phyloP scores from a whole-genome alignment of 2,113 vertebrate genomes.

The Salminus brasiliensis region DNA sequence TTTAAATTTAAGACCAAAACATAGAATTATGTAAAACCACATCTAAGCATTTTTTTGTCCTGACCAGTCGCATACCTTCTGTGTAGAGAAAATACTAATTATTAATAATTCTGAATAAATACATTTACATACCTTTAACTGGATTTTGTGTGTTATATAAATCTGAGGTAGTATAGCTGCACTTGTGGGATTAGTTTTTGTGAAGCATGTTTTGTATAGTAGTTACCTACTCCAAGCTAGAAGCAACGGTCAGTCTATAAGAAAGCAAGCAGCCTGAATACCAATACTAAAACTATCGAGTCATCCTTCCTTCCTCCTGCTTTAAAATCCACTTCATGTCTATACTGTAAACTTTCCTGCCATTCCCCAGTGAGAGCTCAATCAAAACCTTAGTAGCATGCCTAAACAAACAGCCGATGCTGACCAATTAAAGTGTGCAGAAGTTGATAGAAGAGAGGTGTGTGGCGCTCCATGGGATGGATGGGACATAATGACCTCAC shows the following conservation, averaged over 20 bases:
- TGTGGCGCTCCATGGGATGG: conserved; percentile 66
- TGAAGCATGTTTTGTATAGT: no score
- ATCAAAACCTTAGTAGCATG: conserved; percentile 63
- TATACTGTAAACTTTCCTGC: conserved; percentile 54
- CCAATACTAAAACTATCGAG: background rate
- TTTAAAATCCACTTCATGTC: conserved; percentile 62
- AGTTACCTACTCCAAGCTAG: background rate
- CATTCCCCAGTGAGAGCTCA: conserved; percentile 68
- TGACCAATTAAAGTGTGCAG: conserved; percentile 73
- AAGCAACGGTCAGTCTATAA: background rate
- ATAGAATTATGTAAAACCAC: no score
- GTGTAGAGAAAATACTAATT: no score
- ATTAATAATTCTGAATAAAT: no score
- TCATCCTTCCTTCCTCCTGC: conserved; percentile 46
- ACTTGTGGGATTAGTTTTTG: no score
- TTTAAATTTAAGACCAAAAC: no score
- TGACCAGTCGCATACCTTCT: no score
- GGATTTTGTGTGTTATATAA: no score
- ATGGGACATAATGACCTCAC: conserved; percentile 71
- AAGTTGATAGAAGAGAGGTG: conserved; percentile 62
- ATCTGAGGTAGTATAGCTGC: no score
- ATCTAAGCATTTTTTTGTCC: no score
- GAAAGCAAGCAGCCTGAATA: conserved; percentile 8
- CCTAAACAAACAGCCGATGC: conserved; percentile 69
- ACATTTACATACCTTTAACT: no score